Conservation (phyloP, 2,888 invertebrate genomes). For the Dryocosmus kuriphilus region DNA sequence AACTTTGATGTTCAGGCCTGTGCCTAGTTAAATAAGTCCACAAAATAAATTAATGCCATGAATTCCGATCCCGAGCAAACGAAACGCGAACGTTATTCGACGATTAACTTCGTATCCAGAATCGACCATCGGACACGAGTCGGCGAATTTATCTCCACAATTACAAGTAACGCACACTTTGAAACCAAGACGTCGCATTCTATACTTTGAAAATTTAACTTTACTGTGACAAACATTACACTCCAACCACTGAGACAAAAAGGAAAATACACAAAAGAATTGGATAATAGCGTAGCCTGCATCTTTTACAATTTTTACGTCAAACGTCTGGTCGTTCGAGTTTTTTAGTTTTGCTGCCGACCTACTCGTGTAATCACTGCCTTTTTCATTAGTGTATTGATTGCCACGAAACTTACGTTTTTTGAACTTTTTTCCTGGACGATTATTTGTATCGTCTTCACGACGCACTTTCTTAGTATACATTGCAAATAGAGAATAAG, state of each 20-base stretch:
- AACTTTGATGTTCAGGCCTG: not conserved
- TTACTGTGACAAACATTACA: conserved; percentile 52
- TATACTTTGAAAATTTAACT: conserved; percentile 49
- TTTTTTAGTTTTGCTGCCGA: conserved; percentile 14
- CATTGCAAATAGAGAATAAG: too few species aligned
- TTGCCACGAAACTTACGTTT: not conserved
- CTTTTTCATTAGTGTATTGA: not conserved
- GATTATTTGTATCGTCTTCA: too few species aligned
- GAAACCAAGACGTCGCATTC: conserved; percentile 50
- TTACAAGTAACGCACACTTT: conserved; percentile 51
- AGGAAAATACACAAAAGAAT: conserved; percentile 40
- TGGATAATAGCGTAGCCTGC: conserved; percentile 23
- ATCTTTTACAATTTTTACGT: not conserved
- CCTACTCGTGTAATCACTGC: not conserved
- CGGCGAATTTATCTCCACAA: conserved; percentile 50
- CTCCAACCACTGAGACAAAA: conserved; percentile 41
- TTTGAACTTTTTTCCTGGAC: not conserved
- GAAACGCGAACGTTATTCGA: conserved; percentile 30
- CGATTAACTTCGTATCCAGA: conserved; percentile 56
- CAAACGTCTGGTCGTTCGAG: not conserved
- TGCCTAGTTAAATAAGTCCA: not conserved
- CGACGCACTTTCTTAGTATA: too few species aligned
- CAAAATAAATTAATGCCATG: not conserved
- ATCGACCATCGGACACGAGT: conserved; percentile 51
- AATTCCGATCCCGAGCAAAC: not conserved